Evolutionary conservation across 2,888 invertebrate genomes (phyloP).

Genomic region (Oligia latruncula): DNA sequence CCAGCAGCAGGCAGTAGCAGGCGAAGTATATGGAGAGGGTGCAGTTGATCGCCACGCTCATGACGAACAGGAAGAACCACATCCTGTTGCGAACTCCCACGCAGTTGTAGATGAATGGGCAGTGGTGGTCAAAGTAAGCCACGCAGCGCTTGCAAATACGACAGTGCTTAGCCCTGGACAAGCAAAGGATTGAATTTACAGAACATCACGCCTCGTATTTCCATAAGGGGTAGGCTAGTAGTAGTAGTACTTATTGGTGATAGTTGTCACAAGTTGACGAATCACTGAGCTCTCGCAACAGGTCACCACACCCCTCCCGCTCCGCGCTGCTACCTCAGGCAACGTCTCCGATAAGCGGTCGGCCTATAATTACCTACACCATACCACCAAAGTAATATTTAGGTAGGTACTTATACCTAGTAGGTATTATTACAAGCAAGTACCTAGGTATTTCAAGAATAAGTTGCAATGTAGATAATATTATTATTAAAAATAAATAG

Average conservation of each 20-base stretch:
- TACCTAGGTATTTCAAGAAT: conserved; percentile 14
- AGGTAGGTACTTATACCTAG: not conserved
- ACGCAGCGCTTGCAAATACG: conserved; percentile 97
- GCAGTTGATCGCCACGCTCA: conserved; percentile 96
- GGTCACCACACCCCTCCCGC: too few species aligned
- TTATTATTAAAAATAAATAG: conserved; percentile 26
- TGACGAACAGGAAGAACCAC: conserved; percentile 97
- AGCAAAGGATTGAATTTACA: not conserved
- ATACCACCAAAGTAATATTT: too few species aligned
- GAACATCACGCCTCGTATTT: not conserved
- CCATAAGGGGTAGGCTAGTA: not conserved
- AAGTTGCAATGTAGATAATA: not conserved
- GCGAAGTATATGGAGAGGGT: conserved; percentile 96
- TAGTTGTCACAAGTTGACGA: too few species aligned
- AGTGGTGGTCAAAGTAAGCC: conserved; percentile 98
- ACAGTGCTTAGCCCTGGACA: conserved; percentile 95
- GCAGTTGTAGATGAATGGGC: conserved; percentile 98
- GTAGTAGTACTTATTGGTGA: not conserved
- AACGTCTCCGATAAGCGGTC: too few species aligned
- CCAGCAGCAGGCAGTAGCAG: conserved; percentile 95
- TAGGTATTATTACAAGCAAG: not conserved
- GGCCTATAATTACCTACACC: too few species aligned
- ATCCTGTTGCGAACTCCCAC: conserved; percentile 97
- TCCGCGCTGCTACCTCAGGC: too few species aligned
- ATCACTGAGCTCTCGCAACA: too few species aligned